Evolutionary conservation across 2,888 invertebrate genomes (phyloP).

Genomic region (Drosophila parthenogenetica): DNA sequence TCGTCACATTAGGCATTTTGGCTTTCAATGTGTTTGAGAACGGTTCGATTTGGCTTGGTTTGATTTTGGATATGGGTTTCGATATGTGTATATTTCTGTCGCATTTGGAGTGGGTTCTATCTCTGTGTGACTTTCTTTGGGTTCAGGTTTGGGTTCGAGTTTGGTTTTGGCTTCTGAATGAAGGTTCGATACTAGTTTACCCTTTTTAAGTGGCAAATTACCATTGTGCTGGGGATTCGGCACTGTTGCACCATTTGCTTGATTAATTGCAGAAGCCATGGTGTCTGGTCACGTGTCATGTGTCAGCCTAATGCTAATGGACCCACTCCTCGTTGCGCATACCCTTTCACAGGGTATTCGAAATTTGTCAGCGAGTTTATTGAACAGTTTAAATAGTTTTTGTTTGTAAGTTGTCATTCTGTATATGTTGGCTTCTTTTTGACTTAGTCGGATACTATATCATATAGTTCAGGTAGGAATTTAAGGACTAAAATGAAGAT

Average conservation of each 20-base stretch:
- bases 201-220: slow-evolving; percentile 78
- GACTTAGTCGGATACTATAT: too few relatives aligned
- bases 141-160: not conserved
- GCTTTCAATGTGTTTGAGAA: slow-evolving; percentile 61
- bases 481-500: too few relatives aligned
- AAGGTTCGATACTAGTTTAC: slow-evolving; percentile 46
- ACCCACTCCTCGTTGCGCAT: not conserved
- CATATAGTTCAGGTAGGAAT: too few relatives aligned
- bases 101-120: too few relatives aligned
- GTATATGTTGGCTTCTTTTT: too few relatives aligned
- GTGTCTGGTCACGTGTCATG: slow-evolving; percentile 55
- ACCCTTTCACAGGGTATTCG: too few relatives aligned
- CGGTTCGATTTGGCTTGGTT: slow-evolving; percentile 33
- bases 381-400: too few relatives aligned
- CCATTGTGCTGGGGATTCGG: slow-evolving; percentile 48
- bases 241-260: slow-evolving; percentile 67
- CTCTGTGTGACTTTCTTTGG: too few relatives aligned
- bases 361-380: too few relatives aligned
- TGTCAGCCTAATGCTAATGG: slow-evolving; percentile 50
- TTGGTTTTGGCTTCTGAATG: slow-evolving; percentile 3
- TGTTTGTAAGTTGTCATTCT: too few relatives aligned
- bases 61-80: slow-evolving; percentile 10
- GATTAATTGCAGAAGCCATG: slow-evolving; percentile 66
- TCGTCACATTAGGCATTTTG: slow-evolving; percentile 63
- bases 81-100: not conserved